Percentiles rank a stretch among this genome's conserved stretches.
Conservation (phyloP, 2,797 vertebrate genomes). For the Acomys russatus region DNA sequence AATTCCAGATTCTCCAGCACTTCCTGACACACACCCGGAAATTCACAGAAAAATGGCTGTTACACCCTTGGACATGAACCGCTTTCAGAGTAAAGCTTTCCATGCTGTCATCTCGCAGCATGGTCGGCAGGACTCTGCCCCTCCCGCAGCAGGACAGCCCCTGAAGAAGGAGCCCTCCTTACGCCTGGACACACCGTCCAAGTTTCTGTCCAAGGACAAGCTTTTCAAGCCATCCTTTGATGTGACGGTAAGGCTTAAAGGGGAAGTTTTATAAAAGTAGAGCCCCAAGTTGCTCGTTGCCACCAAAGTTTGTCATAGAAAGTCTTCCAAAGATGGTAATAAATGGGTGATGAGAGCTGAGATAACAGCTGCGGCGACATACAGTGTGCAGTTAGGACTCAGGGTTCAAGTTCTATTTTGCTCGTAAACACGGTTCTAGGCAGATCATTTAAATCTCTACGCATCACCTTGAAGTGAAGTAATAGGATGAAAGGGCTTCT, state of each 20-base stretch:
- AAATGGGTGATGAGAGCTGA: background rate
- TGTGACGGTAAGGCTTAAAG: slow-evolving; percentile 90
- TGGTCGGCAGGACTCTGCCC: slow-evolving; percentile 71
- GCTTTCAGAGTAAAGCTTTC: slow-evolving; percentile 96
- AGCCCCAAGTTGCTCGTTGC: background rate
- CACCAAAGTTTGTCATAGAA: background rate
- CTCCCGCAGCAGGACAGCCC: slow-evolving; percentile 75
- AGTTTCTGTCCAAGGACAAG: slow-evolving; percentile 96
- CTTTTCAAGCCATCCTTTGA: slow-evolving; percentile 97
- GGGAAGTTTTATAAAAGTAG: background rate
- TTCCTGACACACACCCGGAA: slow-evolving; percentile 79
- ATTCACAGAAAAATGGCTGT: slow-evolving; percentile 89
- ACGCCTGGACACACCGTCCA: slow-evolving; percentile 96
- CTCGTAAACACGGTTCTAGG: background rate
- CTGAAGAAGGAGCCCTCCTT: slow-evolving; percentile 91
- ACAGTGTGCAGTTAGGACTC: background rate
- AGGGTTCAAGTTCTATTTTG: background rate
- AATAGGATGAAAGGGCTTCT: background rate
- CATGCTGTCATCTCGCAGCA: slow-evolving; percentile 92
- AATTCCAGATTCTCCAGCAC: slow-evolving; percentile 68
- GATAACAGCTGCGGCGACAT: background rate
- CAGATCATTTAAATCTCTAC: background rate
- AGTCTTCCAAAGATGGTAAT: slow-evolving; percentile 19
- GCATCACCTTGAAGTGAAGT: slow-evolving; percentile 20
- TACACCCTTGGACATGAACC: slow-evolving; percentile 94